Conservation (phyloP, 1,140 invertebrate genomes). For the Drosophila repleta region DNA sequence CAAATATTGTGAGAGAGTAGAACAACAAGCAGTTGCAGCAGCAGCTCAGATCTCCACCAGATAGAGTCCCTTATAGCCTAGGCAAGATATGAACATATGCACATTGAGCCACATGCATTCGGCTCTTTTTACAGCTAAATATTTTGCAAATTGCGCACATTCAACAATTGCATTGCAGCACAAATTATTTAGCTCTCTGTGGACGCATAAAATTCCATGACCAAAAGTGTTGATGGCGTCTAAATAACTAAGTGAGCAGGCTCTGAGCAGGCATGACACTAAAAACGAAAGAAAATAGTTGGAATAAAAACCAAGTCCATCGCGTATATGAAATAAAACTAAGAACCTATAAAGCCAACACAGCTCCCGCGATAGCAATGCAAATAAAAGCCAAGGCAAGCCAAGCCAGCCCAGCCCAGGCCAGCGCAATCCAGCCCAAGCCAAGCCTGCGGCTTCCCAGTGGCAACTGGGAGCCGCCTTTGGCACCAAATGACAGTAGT, state of each 20-base stretch:
- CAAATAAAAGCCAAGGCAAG: slow-evolving; percentile 40
- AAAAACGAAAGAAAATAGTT: slow-evolving; percentile 1
- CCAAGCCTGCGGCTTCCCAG: slow-evolving; percentile 7
- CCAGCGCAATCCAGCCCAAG: slow-evolving; percentile 6
- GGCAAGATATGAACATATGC: too few relatives aligned
- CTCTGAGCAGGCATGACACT: slow-evolving; percentile 17
- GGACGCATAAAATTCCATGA: slow-evolving; percentile 28
- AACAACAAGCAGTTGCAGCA: slow-evolving; percentile 12
- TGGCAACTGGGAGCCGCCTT: slow-evolving; percentile 20
- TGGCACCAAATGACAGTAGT: slow-evolving; percentile 38
- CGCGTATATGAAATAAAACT: slow-evolving; percentile 53
- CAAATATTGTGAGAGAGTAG: slow-evolving; percentile 14
- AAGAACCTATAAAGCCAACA: slow-evolving; percentile 54
- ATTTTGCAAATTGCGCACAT: neutral
- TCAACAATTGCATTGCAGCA: neutral
- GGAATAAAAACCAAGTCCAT: slow-evolving; percentile 2
- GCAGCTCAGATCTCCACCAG: too few relatives aligned
- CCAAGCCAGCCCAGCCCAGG: neutral
- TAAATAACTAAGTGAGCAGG: slow-evolving; percentile 37
- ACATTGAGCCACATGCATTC: too few relatives aligned
- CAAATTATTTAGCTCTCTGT: slow-evolving; percentile 8
- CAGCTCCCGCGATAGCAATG: slow-evolving; percentile 50
- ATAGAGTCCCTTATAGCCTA: too few relatives aligned
- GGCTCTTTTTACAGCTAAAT: neutral
- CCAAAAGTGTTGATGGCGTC: slow-evolving; percentile 43